Conservation (phyloP, 53 echinoderm and acorn worm species). For the Paracentrotus lividus region DNA sequence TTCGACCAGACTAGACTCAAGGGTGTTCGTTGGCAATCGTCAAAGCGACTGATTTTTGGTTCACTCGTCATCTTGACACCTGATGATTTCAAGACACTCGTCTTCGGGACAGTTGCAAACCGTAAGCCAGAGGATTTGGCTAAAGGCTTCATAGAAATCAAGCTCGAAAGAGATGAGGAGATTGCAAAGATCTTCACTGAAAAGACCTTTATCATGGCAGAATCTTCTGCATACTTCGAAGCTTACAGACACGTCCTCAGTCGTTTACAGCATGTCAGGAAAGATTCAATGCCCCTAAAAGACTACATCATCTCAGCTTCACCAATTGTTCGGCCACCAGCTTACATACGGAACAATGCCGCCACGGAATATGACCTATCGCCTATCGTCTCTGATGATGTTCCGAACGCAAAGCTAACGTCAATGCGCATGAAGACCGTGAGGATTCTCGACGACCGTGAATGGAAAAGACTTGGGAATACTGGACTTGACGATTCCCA, state of each 20-base stretch:
- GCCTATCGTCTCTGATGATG: conserved; percentile 63
- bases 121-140: conserved; percentile 73
- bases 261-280: conserved; percentile 81
- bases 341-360: conserved; percentile 66
- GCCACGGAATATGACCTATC: conserved; percentile 62
- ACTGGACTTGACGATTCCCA: conserved; percentile 83
- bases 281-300: conserved; percentile 85
- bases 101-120: conserved; percentile 87
- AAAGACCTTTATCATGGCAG: conserved; percentile 86
- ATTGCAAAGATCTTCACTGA: not conserved
- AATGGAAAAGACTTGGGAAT: conserved; percentile 74
- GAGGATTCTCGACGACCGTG: not conserved
- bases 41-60: conserved; percentile 86
- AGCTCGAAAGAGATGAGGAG: not conserved
- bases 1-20: conserved; percentile 74
- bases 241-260: conserved; percentile 88
- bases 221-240: conserved; percentile 91
- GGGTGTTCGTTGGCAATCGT: conserved; percentile 78
- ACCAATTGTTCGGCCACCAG: conserved; percentile 16
- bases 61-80: conserved; percentile 82
- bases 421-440: not conserved
- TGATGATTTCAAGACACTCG: conserved; percentile 77
- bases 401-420: not conserved
- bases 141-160: conserved; percentile 72
- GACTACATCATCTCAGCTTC: conserved; percentile 78